Base-by-base conservation (phyloP, 2,113 vertebrate genomes). In the Nycticebus coucang region DNA sequence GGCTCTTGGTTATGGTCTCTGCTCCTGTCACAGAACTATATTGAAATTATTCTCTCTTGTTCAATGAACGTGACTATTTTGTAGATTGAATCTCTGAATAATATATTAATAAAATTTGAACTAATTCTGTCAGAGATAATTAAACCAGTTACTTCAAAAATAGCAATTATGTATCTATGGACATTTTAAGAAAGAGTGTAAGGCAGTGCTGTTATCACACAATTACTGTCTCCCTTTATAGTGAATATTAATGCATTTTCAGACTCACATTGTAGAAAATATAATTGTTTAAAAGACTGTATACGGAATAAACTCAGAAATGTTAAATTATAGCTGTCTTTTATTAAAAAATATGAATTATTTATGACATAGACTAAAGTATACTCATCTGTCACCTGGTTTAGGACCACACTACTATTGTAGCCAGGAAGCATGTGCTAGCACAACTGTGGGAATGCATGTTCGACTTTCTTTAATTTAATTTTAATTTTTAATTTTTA, bases 171-270 rank as follows among this genome's bases (percentile, higher is more conserved):
- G 8, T 81, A 37, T 72, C 37, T 89, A 2, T 55, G 84, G 87
- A 59, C 28, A 62, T 92, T 91, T 93, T 87, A 78, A 69, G 13
- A 90, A 35, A 85, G 30, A 95, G 37, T 75, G 26, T 95, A 96
- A 68, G 22, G 2, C 2, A 50, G 11, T 72, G 7, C 28, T 55
- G 5, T 80, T 66, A 68, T 72, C 10, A 10, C 7, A 68, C 18
- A 28, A 24, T 84, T 89, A 66, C 45, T 4, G 33, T 33, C 57
- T 22, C 41, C 0, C 0, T 60, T 59, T 37, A 19, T 28, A n/a
- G 8, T 75, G 41, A 90, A 79, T 72, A 92, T 64, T 41, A 66
- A 80, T 45, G 11, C 33, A 89, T 37, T 95, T 95, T 91, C 13
- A 86, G 2, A 59, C 55, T 33, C 64, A 84, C 0, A 9, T 50